phyloP scores from a whole-genome alignment of 2,888 invertebrate genomes.

The Noctuana brunneofusca region DNA sequence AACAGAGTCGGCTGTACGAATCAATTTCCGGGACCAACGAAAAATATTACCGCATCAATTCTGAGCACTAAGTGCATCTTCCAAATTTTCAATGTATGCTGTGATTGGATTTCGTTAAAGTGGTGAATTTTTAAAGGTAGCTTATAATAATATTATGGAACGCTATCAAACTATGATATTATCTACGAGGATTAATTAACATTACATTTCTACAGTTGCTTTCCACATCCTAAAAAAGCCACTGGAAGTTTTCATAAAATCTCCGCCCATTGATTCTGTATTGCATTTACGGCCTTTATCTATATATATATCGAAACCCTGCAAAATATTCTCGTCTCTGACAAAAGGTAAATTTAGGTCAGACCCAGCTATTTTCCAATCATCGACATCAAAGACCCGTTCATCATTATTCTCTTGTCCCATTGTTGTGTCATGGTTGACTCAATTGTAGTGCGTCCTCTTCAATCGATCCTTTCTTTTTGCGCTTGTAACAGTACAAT shows the following conservation, averaged over 20 bases:
- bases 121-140: not conserved
- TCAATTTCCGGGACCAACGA: constrained; percentile 38
- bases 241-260: not conserved
- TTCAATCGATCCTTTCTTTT: constrained; percentile 23
- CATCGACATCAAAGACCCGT: constrained; percentile 15
- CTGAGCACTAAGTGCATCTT: constrained; percentile 16
- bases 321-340: not conserved
- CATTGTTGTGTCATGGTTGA: constrained; percentile 14
- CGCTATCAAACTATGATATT: not conserved
- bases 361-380: constrained; percentile 16
- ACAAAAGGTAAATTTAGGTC: constrained; percentile 12
- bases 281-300: not conserved
- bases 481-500: constrained; percentile 4
- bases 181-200: not conserved
- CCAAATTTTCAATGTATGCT: constrained; percentile 10
- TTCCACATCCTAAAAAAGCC: too few relatives aligned
- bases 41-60: constrained; percentile 36
- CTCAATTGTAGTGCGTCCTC: constrained; percentile 14
- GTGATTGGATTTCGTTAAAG: not conserved
- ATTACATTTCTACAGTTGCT: too few relatives aligned
- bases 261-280: not conserved
- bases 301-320: not conserved
- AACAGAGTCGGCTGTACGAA: constrained; percentile 37
- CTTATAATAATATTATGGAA: not conserved
- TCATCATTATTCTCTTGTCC: constrained; percentile 18